A percentile compares a stretch with the other conserved stretches of the same genome.
phyloP scores from a whole-genome alignment of 2,888 invertebrate genomes.

The Oxyteleia sp. region DNA sequence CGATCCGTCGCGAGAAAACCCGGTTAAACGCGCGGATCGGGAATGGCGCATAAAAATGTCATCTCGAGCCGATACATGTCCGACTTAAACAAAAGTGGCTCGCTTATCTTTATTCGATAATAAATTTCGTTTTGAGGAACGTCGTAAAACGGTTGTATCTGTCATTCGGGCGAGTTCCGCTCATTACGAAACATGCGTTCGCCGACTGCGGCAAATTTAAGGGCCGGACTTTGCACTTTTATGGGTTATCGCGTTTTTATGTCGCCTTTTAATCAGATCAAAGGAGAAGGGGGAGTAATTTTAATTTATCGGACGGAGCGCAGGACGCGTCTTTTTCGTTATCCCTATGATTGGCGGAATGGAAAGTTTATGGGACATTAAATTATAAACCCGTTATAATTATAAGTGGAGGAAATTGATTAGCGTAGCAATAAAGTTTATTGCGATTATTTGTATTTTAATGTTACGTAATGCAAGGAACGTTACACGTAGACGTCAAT shows the following conservation, averaged over 20 bases:
- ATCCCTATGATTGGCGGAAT: conserved; percentile 22
- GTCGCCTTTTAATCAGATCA: conserved; percentile 23
- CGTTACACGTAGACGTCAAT: not conserved
- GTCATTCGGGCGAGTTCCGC: conserved; percentile 2
- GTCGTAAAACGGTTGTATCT: conserved; percentile 38
- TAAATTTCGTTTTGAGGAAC: conserved; percentile 38
- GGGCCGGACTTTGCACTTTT: not conserved
- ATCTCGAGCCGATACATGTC: conserved; percentile 14
- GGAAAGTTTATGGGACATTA: conserved; percentile 15
- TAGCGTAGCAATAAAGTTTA: conserved; percentile 5
- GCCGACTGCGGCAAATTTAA: conserved; percentile 9
- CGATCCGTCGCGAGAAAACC: not conserved
- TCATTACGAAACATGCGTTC: conserved; percentile 40
- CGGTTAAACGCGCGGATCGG: not conserved
- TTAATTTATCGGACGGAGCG: conserved; percentile 6
- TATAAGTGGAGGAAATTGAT: not conserved
- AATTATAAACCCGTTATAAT: conserved; percentile 3
- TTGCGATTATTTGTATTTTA: conserved; percentile 7
- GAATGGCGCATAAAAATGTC: conserved; percentile 23
- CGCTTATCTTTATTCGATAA: conserved; percentile 50
- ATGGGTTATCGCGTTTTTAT: conserved; percentile 8
- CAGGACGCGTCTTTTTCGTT: conserved; percentile 17
- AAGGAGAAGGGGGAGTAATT: not conserved
- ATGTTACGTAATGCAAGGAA: not conserved
- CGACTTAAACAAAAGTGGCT: conserved; percentile 33